Percentiles rank a stretch among this genome's conserved stretches.
These are phyloP conservation scores for Zaprionus vittiger DNA, from an alignment of 1,140 invertebrate genomes.

Conservation along the genomic window DNA sequence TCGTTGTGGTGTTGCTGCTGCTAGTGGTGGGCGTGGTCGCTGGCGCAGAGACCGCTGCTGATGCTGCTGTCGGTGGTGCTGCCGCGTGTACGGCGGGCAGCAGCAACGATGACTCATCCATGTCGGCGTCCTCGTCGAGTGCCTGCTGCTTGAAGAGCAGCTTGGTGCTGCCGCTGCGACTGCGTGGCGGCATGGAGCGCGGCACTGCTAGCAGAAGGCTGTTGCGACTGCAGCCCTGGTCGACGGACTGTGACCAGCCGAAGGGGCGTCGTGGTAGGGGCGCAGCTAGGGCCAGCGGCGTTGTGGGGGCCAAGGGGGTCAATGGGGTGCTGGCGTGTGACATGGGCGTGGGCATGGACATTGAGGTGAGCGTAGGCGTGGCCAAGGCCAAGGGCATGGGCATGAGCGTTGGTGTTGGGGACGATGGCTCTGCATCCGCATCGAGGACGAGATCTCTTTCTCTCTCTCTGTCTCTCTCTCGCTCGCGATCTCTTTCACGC, in stretches of 20 bases:
- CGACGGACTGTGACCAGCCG: constrained; percentile 79
- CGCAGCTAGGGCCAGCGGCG: background rate
- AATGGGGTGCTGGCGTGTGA: too few species aligned
- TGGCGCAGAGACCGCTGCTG: constrained; percentile 15
- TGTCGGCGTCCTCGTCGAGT: constrained; percentile 80
- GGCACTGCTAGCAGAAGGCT: constrained; percentile 78
- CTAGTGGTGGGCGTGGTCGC: background rate
- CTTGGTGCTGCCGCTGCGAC: constrained; percentile 83
- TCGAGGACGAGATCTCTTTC: background rate
- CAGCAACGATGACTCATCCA: constrained; percentile 80
- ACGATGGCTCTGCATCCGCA: constrained; percentile 30
- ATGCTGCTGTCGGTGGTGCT: background rate
- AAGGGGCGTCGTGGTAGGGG: constrained; percentile 55
- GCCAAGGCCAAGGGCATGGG: constrained; percentile 13
- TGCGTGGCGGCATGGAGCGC: constrained; percentile 79
- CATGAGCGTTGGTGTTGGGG: constrained; percentile 7
- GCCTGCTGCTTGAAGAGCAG: constrained; percentile 84
- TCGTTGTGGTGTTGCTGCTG: background rate
- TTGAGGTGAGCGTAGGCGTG: constrained; percentile 19
- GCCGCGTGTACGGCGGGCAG: constrained; percentile 47
- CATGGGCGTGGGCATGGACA: constrained; percentile 18
- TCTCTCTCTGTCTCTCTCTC: background rate
- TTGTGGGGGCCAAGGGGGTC: background rate
- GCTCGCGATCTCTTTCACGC: background rate
- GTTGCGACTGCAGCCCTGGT: constrained; percentile 68